phyloP scores from a whole-genome alignment of 2,113 vertebrate species.

The Callionymus lyra region DNA sequence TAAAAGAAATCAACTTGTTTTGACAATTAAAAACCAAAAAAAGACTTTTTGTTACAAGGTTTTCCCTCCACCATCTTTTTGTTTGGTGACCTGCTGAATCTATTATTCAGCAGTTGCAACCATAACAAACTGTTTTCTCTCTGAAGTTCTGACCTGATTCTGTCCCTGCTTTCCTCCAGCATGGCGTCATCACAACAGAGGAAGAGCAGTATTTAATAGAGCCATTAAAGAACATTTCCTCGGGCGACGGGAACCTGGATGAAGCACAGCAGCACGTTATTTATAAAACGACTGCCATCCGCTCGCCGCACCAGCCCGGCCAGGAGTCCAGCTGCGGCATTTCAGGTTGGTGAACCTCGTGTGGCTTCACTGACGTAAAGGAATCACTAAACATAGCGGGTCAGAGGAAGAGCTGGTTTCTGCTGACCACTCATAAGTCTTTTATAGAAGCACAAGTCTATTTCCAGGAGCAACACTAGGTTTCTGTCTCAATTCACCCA shows the following conservation, averaged over 20 bases:
- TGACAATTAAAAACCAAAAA: too few relatives aligned
- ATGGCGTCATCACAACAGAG: constrained; percentile 95
- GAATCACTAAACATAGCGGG: constrained; percentile 57
- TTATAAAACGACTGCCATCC: constrained; percentile 92
- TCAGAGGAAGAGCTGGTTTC: constrained; percentile 61
- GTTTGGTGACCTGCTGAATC: too few relatives aligned
- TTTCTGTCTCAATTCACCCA: too few relatives aligned
- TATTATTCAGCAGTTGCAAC: too few relatives aligned
- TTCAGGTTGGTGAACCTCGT: constrained; percentile 76
- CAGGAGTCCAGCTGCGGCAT: constrained; percentile 86
- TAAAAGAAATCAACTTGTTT: too few relatives aligned
- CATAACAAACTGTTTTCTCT: too few relatives aligned
- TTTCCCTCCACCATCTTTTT: too few relatives aligned
- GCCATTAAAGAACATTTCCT: constrained; percentile 84
- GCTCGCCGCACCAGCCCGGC: constrained; percentile 75
- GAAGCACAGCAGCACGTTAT: constrained; percentile 94
- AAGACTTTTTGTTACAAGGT: too few relatives aligned
- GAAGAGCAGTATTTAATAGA: constrained; percentile 99
- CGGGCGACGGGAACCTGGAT: constrained; percentile 76
- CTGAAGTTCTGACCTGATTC: too few relatives aligned
- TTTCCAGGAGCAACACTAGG: too few relatives aligned
- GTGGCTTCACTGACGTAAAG: constrained; percentile 51
- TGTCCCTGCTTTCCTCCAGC: constrained; percentile 62
- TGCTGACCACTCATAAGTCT: constrained; percentile 13
- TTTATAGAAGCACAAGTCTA: constrained; percentile 25